These are phyloP conservation scores for Itoplectis maculator DNA, from an alignment of 2,888 invertebrate species.

Conservation along the genomic window DNA sequence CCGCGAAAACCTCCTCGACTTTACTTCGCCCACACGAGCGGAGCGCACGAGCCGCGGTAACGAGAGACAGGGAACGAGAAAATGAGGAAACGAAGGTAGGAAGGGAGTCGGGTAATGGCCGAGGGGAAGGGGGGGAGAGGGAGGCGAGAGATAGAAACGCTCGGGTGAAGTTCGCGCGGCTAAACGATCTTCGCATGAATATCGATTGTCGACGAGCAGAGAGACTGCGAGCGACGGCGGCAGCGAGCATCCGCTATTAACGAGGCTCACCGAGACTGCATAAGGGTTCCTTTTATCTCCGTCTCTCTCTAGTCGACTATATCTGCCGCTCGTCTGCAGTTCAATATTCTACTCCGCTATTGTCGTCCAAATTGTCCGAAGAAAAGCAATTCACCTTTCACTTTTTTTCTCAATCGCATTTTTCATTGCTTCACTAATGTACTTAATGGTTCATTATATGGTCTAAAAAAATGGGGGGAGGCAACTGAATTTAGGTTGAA, in stretches of 20 bases:
- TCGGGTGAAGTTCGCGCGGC: slow-evolving; percentile 55
- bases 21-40: neutral
- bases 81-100: slow-evolving; percentile 55
- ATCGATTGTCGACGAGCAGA: slow-evolving; percentile 63
- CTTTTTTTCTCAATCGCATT: neutral
- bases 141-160: slow-evolving; percentile 14
- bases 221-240: slow-evolving; percentile 34
- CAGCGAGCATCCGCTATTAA: slow-evolving; percentile 60
- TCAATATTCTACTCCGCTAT: slow-evolving; percentile 31
- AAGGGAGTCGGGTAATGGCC: slow-evolving; percentile 15
- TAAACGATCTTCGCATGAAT: slow-evolving; percentile 65
- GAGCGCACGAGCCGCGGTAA: neutral
- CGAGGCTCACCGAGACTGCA: slow-evolving; percentile 60
- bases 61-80: slow-evolving; percentile 46
- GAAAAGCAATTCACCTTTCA: slow-evolving; percentile 1
- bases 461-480: neutral
- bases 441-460: neutral
- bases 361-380: slow-evolving; percentile 48
- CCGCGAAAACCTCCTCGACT: neutral
- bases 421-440: neutral
- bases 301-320: slow-evolving; percentile 22
- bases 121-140: slow-evolving; percentile 2
- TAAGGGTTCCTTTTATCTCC: slow-evolving; percentile 37
- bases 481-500: neutral
- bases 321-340: slow-evolving; percentile 25